Percentiles rank a stretch among this genome's conserved stretches.
These are phyloP conservation scores for Stenodera caucasica DNA, from an alignment of 2,888 invertebrate genomes.

Conservation along the genomic window DNA sequence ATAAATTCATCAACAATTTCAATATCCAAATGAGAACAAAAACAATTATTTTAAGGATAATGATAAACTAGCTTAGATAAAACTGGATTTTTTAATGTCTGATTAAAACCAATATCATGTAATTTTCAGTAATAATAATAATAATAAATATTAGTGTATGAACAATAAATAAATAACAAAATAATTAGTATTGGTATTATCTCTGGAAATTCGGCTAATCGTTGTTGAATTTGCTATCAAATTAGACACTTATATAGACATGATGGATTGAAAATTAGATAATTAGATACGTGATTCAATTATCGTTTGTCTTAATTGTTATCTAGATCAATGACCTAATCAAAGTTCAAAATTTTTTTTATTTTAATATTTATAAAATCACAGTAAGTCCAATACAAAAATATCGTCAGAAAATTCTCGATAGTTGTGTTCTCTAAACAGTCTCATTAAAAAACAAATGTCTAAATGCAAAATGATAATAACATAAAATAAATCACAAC, in stretches of 20 bases:
- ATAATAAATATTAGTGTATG: not conserved
- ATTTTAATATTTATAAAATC: conserved; percentile 24
- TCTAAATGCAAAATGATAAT: conserved; percentile 22
- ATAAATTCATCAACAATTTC: not conserved
- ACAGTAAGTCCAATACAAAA: conserved; percentile 27
- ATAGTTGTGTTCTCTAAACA: conserved; percentile 11
- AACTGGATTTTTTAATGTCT: not conserved
- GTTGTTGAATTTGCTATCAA: not conserved
- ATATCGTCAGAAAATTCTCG: conserved; percentile 13
- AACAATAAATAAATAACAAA: not conserved
- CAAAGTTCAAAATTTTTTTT: conserved; percentile 1
- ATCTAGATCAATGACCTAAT: not conserved
- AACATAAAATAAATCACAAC: conserved; percentile 16
- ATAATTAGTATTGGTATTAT: not conserved
- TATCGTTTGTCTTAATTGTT: not conserved
- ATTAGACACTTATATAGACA: not conserved
- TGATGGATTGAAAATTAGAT: not conserved
- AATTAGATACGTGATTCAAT: not conserved
- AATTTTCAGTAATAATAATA: not conserved
- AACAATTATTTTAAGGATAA: not conserved
- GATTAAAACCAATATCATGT: not conserved
- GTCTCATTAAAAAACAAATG: conserved; percentile 18
- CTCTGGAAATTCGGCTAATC: not conserved
- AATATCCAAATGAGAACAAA: not conserved
- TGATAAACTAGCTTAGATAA: not conserved